Base-by-base conservation (phyloP, 2,113 vertebrate species). In the Zosterops japonicus region DNA sequence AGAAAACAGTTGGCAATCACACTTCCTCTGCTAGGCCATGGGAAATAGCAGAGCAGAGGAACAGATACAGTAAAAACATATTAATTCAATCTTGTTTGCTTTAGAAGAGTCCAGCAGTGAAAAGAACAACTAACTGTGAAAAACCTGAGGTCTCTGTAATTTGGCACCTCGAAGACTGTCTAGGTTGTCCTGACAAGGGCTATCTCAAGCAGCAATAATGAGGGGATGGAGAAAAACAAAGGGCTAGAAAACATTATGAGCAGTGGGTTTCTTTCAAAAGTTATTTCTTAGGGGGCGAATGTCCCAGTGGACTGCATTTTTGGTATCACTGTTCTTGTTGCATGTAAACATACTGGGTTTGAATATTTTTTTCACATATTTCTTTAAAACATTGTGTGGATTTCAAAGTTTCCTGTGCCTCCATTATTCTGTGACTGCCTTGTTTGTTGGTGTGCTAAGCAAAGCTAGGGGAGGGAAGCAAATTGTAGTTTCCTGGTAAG, bases 1-100 rank as follows among this genome's bases (percentile, higher is more conserved):
- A 96, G 90, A 95, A 95, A 97, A 95, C 78, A 92, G 49, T 95
- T 96, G 95, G 92, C 90, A 94, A 93, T 95, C 83, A 68, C 80
- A 89, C 94, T 96, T 96, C 94, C 93, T 96, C 81, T 78, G 41
- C 60, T 93, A 81, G 91, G 67, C 91, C 95, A 94, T 94, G 94
- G 93, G 95, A 97, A 97, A 94, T 47, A 55, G 92, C 67, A 92
- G 39, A 94, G 46, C 29, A 85, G 83, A 89, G 74, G 61, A 94
- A 65, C 57, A 76, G 78, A 87, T 85, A 87, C 80, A 94, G 89
- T 89, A 93, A 93, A 96, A 97, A 94, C 89, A 96, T 92, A 79
- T 74, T 92, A 86, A 93, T 81, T 94, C 94, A 92, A 57, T 84
- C 53, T 89, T 6, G 4, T 91, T 94, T 94, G 44, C 74, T 78